Evolutionary conservation across 2,797 vertebrate species (phyloP).

Genomic region (Amniataba percoides): DNA sequence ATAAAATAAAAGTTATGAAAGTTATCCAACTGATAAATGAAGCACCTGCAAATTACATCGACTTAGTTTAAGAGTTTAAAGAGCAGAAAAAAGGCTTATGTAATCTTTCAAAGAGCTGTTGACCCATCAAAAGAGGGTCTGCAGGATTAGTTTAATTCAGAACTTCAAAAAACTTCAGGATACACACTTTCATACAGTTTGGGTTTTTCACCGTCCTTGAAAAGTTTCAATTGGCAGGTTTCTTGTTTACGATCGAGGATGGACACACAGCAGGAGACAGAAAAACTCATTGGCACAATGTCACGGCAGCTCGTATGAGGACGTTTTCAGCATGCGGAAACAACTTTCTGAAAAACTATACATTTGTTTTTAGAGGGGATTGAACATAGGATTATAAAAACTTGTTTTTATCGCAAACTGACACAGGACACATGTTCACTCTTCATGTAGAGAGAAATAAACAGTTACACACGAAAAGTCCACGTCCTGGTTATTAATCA

Average conservation of each 20-base stretch:
- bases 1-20: too few species aligned
- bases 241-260: neutral
- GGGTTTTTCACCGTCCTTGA: neutral
- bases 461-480: neutral
- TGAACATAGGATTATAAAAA: neutral
- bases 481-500: neutral
- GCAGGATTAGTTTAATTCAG: neutral
- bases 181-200: neutral
- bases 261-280: neutral
- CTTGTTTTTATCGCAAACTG: neutral
- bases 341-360: neutral
- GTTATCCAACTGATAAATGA: neutral
- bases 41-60: neutral
- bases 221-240: neutral
- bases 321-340: neutral
- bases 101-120: neutral
- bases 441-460: neutral
- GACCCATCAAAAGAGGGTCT: neutral
- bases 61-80: neutral
- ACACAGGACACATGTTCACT: neutral
- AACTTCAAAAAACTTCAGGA: neutral
- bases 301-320: neutral
- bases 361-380: neutral
- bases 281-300: neutral
- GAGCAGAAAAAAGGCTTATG: neutral